Base-by-base conservation (phyloP, 1,140 invertebrate genomes). In the Philopotamus ludificatus region DNA sequence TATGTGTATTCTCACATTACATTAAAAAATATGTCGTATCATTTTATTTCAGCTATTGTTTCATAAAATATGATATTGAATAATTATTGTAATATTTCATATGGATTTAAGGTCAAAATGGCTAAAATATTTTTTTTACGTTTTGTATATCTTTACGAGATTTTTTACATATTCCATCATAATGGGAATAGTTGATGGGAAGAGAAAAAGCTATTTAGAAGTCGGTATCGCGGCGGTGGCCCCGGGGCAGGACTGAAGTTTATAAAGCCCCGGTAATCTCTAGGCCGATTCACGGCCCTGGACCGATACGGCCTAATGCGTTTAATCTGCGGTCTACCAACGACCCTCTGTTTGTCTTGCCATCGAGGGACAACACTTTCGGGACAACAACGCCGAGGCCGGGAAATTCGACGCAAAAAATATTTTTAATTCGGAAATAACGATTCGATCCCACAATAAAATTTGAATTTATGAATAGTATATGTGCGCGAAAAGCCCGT, bases 381-480 rank as follows among this genome's bases (percentile, higher is more conserved):
- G 3, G 18, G 44, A 47, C 18, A 47, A 47, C 4, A 12, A 47
- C n/a, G n/a, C n/a, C n/a, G n/a, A n/a, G n/a, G n/a, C n/a, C n/a
- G n/a, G n/a, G n/a, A n/a, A n/a, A n/a, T n/a, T n/a, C n/a, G n/a
- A n/a, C n/a, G n/a, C n/a, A n/a, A n/a, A n/a, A n/a, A n/a, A n/a
- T n/a, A n/a, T n/a, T n/a, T n/a, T n/a, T n/a, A n/a, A n/a, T n/a
- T n/a, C n/a, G n/a, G n/a, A n/a, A n/a, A 39, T 57, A 57, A 57
- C 54, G 42, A 57, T 57, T 57, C 42, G 34, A 26, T 66, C 50
- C 42, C 42, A 61, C 55, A 45, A 66, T 55, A 50, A 66, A 66
- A 66, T 66, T 66, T 66, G 65, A 66, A 66, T 66, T 44, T 65
- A 65, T 65, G 63, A 65, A 65, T 65, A 66, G 57, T 20, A 54